Evolutionary conservation across 2,797 vertebrate species (phyloP).

Genomic region (Gastrophryne carolinensis): DNA sequence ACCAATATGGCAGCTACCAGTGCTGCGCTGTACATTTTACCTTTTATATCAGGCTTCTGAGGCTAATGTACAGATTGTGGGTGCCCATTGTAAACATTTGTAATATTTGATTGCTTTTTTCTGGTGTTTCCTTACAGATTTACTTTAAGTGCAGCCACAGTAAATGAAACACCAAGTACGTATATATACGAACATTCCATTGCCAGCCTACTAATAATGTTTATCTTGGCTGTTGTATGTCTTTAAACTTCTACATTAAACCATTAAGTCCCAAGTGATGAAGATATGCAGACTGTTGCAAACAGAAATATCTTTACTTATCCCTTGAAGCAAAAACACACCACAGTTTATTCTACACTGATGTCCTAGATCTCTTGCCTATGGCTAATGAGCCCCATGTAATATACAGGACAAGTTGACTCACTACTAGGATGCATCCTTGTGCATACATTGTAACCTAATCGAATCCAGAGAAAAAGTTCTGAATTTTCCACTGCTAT

Average conservation of each 20-base stretch:
- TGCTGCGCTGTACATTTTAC: no score
- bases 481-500: conserved; percentile 4
- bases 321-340: background rate
- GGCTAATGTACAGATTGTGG: no score
- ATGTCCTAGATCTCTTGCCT: background rate
- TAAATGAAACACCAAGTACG: background rate
- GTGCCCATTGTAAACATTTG: no score
- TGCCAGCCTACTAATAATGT: background rate
- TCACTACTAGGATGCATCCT: background rate
- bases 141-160: background rate
- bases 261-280: background rate
- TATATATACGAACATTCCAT: background rate
- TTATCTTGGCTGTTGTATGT: background rate
- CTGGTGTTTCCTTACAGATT: no score
- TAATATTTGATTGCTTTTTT: no score
- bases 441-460: conserved; percentile 4
- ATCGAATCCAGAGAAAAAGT: conserved; percentile 3
- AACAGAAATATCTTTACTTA: background rate
- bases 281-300: background rate
- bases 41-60: no score
- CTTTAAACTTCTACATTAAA: background rate
- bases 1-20: no score
- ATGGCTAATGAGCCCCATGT: conserved; percentile 16
- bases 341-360: background rate
- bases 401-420: background rate